Conservation (phyloP, 2,888 invertebrate species). For the Sarcophaga carnaria region DNA sequence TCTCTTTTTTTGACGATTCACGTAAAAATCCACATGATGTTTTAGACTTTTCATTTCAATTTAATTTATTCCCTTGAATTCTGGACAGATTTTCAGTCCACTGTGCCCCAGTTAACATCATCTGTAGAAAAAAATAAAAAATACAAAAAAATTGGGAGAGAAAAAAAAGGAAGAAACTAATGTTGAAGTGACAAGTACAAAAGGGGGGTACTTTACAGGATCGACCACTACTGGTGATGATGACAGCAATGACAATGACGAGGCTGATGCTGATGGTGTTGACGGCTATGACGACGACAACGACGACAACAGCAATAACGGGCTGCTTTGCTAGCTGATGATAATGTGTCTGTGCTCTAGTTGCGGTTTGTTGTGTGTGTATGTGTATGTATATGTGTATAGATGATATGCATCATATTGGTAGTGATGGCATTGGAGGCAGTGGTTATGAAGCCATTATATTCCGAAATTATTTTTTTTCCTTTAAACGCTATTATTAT, state of each 20-base stretch:
- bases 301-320: constrained; percentile 30
- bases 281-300: constrained; percentile 28
- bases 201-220: constrained; percentile 54
- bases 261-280: constrained; percentile 39
- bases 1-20: too few relatives aligned
- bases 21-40: too few relatives aligned
- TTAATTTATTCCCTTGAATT: too few relatives aligned
- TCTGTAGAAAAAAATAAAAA: constrained; percentile 10
- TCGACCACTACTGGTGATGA: constrained; percentile 46
- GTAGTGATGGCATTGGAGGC: constrained; percentile 14
- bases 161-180: constrained; percentile 23
- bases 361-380: constrained; percentile 37
- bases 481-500: constrained; percentile 19
- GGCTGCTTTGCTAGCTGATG: constrained; percentile 20
- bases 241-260: constrained; percentile 43
- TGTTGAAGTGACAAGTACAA: constrained; percentile 56
- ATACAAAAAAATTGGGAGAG: too few relatives aligned
- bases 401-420: constrained; percentile 51
- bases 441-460: constrained; percentile 49
- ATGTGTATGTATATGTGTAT: constrained; percentile 15
- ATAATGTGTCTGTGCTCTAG: constrained; percentile 63
- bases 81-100: background rate
- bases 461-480: constrained; percentile 20
- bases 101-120: constrained; percentile 45
- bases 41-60: too few relatives aligned